phyloP scores from a whole-genome alignment of 64 coral and sea anemone species.

The Montipora foliosa region DNA sequence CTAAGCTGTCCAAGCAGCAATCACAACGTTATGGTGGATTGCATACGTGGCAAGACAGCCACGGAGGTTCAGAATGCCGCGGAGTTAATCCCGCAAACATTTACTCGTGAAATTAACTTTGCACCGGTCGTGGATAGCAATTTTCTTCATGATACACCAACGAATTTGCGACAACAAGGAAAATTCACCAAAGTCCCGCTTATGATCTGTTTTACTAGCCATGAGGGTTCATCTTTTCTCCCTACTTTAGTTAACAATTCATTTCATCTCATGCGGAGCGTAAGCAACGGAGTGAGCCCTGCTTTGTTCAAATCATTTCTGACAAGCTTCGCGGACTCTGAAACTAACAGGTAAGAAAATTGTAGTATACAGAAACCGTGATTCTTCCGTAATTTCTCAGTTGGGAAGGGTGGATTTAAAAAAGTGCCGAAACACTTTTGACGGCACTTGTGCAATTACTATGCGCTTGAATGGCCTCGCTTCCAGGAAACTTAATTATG shows the following conservation, averaged over 20 bases:
- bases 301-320: slow-evolving; percentile 33
- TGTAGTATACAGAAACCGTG: too few relatives aligned
- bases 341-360: background rate
- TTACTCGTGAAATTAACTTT: background rate
- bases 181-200: slow-evolving; percentile 65
- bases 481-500: too few relatives aligned
- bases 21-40: background rate
- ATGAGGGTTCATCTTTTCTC: slow-evolving; percentile 52
- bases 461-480: too few relatives aligned
- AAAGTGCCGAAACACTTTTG: too few relatives aligned
- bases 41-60: background rate
- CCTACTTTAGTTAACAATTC: background rate
- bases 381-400: too few relatives aligned
- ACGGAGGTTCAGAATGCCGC: slow-evolving; percentile 26
- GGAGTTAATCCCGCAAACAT: background rate
- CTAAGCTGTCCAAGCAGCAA: background rate
- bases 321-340: background rate
- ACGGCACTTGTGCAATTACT: too few relatives aligned
- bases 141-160: slow-evolving; percentile 69
- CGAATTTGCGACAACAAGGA: slow-evolving; percentile 28
- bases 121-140: slow-evolving; percentile 55
- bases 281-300: slow-evolving; percentile 24
- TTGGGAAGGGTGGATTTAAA: too few relatives aligned
- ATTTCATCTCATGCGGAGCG: background rate
- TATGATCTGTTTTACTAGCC: slow-evolving; percentile 67